Evolutionary conservation across 2,888 invertebrate species (phyloP), one percentile per base, ranked within the genome.

Genomic region (Drosophila macrospina): DNA sequence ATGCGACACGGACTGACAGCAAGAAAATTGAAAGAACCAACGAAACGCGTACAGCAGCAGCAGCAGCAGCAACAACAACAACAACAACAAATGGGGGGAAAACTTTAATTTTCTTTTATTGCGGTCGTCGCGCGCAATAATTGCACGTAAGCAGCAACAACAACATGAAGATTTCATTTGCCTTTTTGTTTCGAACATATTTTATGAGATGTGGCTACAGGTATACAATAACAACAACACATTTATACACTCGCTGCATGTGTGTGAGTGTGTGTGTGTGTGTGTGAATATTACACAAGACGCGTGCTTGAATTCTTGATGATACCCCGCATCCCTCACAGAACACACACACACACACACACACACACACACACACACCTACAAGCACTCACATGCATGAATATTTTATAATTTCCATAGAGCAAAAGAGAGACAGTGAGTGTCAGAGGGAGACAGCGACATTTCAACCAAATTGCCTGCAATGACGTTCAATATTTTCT

Each of bases 81-180:
- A 39, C 15, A 50, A 28, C n/a, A 51, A 52, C 13, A 30, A 32
- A 24, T 24, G 13, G 11, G 64, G 64, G 72, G 52, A 74, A 78
- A 86, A 86, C 75, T 86, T 84, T 86, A 79, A 75, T 75, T 78
- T 77, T 68, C 83, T 74, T 85, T 89, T 86, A 90, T 89, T 85
- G 88, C 83, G 85, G 89, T 82, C 89, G 89, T 83, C 89, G 86
- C 67, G 78, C 71, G 71, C 71, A 86, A 88, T 88, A 88, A 88
- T 90, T 74, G 79, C 77, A 80, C 78, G 86, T 86, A 79, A 88
- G 77, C 72, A 88, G 70, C 69, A 30, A 24, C 11, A 37, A 20
- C 34, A 28, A 13, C 36, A 16, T 55, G 48, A 51, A 51, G 36
- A 67, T 44, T 51, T 68, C 50, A 36, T 26, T 34, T 55, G 37